A percentile compares a stretch with the other conserved stretches of the same genome.
Conservation (phyloP, 2,113 vertebrate species). For the Petrocephalus zakoni region DNA sequence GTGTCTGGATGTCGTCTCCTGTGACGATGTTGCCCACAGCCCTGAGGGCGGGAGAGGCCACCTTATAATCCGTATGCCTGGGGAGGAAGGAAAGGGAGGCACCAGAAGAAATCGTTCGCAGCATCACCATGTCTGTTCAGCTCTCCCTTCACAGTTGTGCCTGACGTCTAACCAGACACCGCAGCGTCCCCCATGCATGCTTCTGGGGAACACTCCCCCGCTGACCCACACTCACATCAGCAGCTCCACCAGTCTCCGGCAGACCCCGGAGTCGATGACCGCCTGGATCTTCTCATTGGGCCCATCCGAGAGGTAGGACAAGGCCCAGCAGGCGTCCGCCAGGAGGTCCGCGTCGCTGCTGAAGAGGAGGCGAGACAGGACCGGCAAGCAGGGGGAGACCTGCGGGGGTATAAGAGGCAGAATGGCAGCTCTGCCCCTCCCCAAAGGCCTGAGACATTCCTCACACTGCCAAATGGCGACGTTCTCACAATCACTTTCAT, state of each 20-base stretch:
- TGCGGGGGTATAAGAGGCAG: slow-evolving; percentile 36
- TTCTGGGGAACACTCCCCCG: neutral
- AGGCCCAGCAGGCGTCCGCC: slow-evolving; percentile 96
- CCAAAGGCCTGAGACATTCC: neutral
- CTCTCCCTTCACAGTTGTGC: neutral
- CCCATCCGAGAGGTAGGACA: slow-evolving; percentile 94
- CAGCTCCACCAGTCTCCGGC: slow-evolving; percentile 88
- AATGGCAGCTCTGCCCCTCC: neutral
- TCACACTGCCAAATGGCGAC: neutral
- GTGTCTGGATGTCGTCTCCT: slow-evolving; percentile 95
- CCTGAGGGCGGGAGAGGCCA: slow-evolving; percentile 91
- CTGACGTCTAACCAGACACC: neutral
- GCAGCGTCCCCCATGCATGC: neutral
- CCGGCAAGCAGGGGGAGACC: slow-evolving; percentile 93
- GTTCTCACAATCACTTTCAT: neutral
- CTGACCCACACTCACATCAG: slow-evolving; percentile 78
- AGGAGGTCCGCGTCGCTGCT: slow-evolving; percentile 94
- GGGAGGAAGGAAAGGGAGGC: neutral
- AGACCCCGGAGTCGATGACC: slow-evolving; percentile 94
- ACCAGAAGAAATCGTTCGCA: neutral
- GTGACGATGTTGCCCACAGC: slow-evolving; percentile 98
- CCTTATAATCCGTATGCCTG: slow-evolving; percentile 97
- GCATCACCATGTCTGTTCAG: neutral
- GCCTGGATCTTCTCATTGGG: slow-evolving; percentile 98
- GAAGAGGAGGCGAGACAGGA: slow-evolving; percentile 89